Conservation (phyloP, 2,113 vertebrate genomes). For the Spermophilus dauricus region DNA sequence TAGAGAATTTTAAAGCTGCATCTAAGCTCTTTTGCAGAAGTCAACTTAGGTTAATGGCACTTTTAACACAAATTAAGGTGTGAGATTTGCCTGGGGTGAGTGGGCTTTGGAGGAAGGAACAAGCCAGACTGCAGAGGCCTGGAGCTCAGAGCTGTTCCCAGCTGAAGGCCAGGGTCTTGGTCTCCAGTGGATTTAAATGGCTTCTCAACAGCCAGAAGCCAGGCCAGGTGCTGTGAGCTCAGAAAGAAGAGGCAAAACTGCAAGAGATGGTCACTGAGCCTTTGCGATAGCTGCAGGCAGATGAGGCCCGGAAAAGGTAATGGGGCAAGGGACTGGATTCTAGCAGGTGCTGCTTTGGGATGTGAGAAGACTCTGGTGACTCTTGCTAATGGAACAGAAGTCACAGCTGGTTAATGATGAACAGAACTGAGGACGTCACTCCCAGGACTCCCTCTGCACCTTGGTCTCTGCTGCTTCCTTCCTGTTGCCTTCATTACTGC, state of each 20-base stretch:
- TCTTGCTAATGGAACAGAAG: not conserved
- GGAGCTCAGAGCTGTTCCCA: not conserved
- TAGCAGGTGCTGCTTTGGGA: not conserved
- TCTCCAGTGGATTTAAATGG: not conserved
- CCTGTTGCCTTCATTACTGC: not conserved
- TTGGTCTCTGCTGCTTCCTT: not conserved
- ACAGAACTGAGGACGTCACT: accelerated
- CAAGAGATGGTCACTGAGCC: not conserved
- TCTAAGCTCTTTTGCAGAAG: not conserved
- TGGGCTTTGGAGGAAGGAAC: not conserved
- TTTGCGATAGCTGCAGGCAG: not conserved
- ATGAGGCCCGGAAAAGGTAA: not conserved
- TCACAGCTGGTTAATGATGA: not conserved
- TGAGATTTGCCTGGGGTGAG: not conserved
- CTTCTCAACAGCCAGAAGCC: not conserved
- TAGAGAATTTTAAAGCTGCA: not conserved
- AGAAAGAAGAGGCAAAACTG: not conserved
- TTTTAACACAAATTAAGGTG: not conserved
- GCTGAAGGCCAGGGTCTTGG: not conserved
- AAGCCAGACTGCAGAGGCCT: accelerated
- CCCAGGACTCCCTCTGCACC: not conserved
- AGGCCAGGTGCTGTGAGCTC: not conserved
- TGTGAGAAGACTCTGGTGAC: not conserved
- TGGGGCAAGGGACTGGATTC: not conserved
- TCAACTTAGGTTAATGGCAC: not conserved